Evolutionary conservation across 2,888 invertebrate genomes (phyloP), one percentile per base, ranked within the genome.

Genomic region (Ethmia dodecea): DNA sequence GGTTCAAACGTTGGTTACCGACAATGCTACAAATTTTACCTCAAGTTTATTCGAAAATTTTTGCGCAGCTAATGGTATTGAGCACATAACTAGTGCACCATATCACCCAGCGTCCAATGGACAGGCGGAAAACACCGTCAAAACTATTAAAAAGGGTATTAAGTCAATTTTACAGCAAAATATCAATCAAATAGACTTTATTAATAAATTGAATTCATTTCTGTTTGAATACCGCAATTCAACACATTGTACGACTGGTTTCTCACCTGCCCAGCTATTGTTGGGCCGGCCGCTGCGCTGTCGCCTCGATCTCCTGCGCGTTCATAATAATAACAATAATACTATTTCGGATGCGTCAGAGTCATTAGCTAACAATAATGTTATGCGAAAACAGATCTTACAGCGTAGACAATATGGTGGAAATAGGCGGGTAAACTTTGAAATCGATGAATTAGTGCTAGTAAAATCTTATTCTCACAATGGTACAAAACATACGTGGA

Each of bases 161-260:
- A 51, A 43, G 30, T 28, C 43, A 2, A 29, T 32, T 33, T 28
- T 35, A 14, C 28, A 24, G 3, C 32, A 45, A 9, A 38, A 38
- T 27, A 3, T 14, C 6, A 5, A 43, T 22, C 43, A 47, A 2
- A n/a, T n/a, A n/a, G n/a, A n/a, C n/a, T n/a, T n/a, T n/a, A n/a
- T n/a, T n/a, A n/a, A n/a, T n/a, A 16, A 35, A 15, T 34, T 51
- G 18, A 27, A 32, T 13, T 42, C 42, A 6, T 49, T 30, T 28
- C 28, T 52, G 13, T 52, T 52, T 35, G 28, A 39, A 11, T 52
- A 48, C 20, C 40, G 49, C 15, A 49, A 52, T 28, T 40, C 42
- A 2, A 37, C 35, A 13, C 45, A 49, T 33, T 49, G 49, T 36
- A 28, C 47, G 4, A 47, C 47, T 5, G 46, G 46, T 2, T 28